These are phyloP conservation scores for Stercorarius parasiticus DNA, from an alignment of 2,113 vertebrate species.

Conservation along the genomic window DNA sequence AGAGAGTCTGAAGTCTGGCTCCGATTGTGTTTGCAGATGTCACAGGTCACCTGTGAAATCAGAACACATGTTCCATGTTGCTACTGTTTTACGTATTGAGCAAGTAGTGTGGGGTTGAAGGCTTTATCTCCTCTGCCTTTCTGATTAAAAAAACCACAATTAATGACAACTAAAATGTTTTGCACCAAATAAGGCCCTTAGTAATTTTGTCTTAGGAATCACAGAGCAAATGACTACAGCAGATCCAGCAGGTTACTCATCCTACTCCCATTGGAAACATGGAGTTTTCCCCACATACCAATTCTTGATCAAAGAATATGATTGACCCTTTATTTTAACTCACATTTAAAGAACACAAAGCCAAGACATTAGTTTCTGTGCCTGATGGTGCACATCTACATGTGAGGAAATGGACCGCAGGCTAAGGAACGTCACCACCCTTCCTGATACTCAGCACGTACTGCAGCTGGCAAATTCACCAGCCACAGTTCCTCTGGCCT, in stretches of 20 bases:
- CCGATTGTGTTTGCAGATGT: background rate
- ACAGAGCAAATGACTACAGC: background rate
- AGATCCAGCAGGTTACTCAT: background rate
- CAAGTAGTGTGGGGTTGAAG: background rate
- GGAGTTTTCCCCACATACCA: background rate
- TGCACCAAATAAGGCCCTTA: background rate
- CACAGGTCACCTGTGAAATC: background rate
- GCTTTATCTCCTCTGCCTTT: background rate
- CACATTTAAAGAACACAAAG: background rate
- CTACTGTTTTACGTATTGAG: background rate
- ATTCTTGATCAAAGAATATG: background rate
- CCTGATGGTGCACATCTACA: background rate
- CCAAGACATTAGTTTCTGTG: background rate
- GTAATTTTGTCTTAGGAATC: background rate
- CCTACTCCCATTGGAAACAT: background rate
- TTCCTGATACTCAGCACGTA: background rate
- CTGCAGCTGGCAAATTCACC: background rate
- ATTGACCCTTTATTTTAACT: background rate
- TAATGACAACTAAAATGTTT: background rate
- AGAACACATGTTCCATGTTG: accelerated
- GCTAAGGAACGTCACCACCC: background rate
- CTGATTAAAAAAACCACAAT: background rate
- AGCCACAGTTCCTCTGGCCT: background rate
- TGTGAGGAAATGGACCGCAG: background rate
- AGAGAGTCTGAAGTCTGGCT: background rate